These are phyloP conservation scores for Ectemnius cavifrons DNA, from an alignment of 2,888 invertebrate species.

Conservation along the genomic window DNA sequence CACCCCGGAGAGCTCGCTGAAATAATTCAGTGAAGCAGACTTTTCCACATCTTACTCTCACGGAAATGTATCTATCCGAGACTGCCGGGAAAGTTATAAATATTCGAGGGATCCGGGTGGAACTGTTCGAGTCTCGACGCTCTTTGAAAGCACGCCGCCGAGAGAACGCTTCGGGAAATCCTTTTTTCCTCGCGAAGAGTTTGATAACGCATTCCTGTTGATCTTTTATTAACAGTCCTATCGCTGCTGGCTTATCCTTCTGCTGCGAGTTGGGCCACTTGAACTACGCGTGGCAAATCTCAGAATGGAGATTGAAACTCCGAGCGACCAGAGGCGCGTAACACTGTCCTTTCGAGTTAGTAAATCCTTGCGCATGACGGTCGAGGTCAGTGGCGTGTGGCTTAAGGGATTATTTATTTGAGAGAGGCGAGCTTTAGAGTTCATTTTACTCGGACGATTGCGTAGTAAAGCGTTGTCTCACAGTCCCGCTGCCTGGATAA, in stretches of 20 bases:
- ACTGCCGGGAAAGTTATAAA: slow-evolving; percentile 8
- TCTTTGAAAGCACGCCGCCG: neutral
- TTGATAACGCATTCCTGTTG: slow-evolving; percentile 2
- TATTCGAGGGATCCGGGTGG: slow-evolving; percentile 16
- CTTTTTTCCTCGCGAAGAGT: neutral
- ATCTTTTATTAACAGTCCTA: neutral
- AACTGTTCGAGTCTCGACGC: neutral
- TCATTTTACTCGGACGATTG: neutral
- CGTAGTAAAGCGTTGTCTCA: slow-evolving; percentile 14
- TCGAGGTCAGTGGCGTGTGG: no score
- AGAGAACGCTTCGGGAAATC: slow-evolving; percentile 9
- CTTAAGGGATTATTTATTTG: neutral
- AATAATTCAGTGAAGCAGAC: slow-evolving; percentile 3
- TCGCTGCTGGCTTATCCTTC: neutral
- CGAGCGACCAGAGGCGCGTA: neutral
- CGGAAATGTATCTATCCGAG: slow-evolving; percentile 23
- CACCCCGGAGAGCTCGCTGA: neutral
- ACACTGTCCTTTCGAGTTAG: neutral
- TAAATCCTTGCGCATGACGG: no score
- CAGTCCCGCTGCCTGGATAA: slow-evolving; percentile 22
- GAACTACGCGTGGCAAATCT: neutral
- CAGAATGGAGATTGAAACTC: neutral
- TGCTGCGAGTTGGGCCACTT: neutral
- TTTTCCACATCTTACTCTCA: slow-evolving; percentile 16
- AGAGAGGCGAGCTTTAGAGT: slow-evolving; percentile 25